Conservation (phyloP, 2,888 invertebrate species). For the Herminia tarsipennalis region DNA sequence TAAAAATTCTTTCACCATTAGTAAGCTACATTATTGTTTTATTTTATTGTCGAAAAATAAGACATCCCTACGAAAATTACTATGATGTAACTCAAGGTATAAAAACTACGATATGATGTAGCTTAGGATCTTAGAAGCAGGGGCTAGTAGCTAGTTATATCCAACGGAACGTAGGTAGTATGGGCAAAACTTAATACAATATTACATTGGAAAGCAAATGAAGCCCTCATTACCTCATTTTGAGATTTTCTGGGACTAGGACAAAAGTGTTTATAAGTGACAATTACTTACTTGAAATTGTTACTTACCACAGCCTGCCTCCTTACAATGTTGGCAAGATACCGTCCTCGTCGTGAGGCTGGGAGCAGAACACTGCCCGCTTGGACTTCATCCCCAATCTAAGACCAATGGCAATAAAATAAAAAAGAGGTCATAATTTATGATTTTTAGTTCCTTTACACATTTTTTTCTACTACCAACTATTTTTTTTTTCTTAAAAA, state of each 20-base stretch:
- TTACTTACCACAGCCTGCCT: constrained; percentile 74
- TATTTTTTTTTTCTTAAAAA: no score
- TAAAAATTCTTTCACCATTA: no score
- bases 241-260: not conserved
- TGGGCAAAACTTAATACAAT: not conserved
- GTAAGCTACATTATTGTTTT: no score
- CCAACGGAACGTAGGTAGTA: no score
- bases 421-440: not conserved
- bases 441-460: not conserved
- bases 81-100: no score
- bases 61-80: no score
- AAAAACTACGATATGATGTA: no score
- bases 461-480: no score
- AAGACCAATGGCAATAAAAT: not conserved
- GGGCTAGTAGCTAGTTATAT: no score
- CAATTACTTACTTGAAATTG: not conserved
- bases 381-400: constrained; percentile 72
- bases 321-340: constrained; percentile 73
- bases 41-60: no score
- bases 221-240: not conserved
- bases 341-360: constrained; percentile 69
- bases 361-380: constrained; percentile 72
- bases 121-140: no score
- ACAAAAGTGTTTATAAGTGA: not conserved
- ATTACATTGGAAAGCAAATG: not conserved